Percentiles rank a stretch among this genome's conserved stretches.
Conservation (phyloP, 2,113 vertebrate genomes). For the Poicephalus meyeri region DNA sequence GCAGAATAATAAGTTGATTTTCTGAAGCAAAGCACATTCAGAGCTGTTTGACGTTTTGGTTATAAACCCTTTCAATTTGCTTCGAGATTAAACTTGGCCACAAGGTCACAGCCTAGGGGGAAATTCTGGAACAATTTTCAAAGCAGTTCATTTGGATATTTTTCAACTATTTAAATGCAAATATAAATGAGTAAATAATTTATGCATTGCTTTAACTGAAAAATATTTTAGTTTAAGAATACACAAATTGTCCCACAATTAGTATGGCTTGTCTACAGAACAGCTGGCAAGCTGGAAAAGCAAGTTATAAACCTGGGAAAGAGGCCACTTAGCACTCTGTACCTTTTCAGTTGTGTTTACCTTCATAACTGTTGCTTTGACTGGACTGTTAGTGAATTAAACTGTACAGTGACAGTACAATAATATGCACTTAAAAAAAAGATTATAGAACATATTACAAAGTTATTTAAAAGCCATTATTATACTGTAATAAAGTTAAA, state of each 20-base stretch:
- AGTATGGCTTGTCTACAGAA: not conserved
- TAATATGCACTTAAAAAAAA: slow-evolving; percentile 52
- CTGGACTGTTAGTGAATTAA: not conserved
- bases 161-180: slow-evolving; percentile 33
- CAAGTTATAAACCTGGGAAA: slow-evolving; percentile 34
- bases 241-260: slow-evolving; percentile 2
- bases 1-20: not conserved
- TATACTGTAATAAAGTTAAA: slow-evolving; percentile 4
- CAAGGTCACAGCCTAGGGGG: not conserved
- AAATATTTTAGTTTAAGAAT: slow-evolving; percentile 44
- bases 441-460: slow-evolving; percentile 53
- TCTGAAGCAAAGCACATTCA: not conserved
- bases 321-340: not conserved
- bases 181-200: slow-evolving; percentile 65
- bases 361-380: slow-evolving; percentile 41
- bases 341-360: slow-evolving; percentile 40
- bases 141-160: not conserved
- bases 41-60: not conserved
- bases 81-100: slow-evolving; percentile 27
- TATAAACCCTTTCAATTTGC: not conserved
- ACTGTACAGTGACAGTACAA: not conserved
- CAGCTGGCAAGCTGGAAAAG: slow-evolving; percentile 43
- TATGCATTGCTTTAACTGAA: slow-evolving; percentile 32
- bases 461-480: slow-evolving; percentile 67
- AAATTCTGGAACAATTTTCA: slow-evolving; percentile 34